Percentiles rank a stretch among this genome's conserved stretches.
phyloP scores from a whole-genome alignment of 2,113 vertebrate species.

The Panthera uncia region DNA sequence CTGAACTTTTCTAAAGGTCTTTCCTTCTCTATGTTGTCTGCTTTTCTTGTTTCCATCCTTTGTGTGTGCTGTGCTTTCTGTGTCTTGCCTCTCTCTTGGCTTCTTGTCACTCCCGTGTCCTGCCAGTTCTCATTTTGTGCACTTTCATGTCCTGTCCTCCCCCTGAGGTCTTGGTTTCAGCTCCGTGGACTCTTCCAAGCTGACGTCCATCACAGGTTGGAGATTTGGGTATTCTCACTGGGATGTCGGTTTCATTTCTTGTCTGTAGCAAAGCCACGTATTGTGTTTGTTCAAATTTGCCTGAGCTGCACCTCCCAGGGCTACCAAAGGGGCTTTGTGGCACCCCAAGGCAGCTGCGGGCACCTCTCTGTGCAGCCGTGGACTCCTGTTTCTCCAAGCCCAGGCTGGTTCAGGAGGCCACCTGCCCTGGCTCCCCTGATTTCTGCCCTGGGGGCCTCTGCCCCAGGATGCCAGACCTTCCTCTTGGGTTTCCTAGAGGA shows the following conservation, averaged over 20 bases:
- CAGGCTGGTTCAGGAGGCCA: not conserved
- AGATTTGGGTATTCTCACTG: not conserved
- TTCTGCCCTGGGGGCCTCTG: not conserved
- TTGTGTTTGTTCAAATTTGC: fast-evolving
- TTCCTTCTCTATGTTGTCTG: not conserved
- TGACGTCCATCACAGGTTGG: not conserved
- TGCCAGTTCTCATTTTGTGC: not conserved
- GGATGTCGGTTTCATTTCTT: fast-evolving
- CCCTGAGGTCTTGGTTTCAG: fast-evolving
- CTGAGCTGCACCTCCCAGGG: not conserved
- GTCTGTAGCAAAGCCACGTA: not conserved
- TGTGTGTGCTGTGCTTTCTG: not conserved
- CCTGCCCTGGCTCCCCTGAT: not conserved
- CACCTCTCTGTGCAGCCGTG: fast-evolving
- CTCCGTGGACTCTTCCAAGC: not conserved
- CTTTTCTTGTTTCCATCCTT: not conserved
- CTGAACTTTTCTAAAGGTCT: not conserved
- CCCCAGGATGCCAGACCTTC: not conserved
- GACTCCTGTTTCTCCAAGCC: not conserved
- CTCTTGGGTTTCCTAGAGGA: not conserved
- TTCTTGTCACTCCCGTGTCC: not conserved
- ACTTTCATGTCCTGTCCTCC: fast-evolving
- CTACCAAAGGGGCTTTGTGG: fast-evolving
- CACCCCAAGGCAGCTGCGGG: not conserved
- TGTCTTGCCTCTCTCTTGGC: not conserved